Evolutionary conservation across 2,113 vertebrate species (phyloP).

Genomic region (Paratilapia polleni): DNA sequence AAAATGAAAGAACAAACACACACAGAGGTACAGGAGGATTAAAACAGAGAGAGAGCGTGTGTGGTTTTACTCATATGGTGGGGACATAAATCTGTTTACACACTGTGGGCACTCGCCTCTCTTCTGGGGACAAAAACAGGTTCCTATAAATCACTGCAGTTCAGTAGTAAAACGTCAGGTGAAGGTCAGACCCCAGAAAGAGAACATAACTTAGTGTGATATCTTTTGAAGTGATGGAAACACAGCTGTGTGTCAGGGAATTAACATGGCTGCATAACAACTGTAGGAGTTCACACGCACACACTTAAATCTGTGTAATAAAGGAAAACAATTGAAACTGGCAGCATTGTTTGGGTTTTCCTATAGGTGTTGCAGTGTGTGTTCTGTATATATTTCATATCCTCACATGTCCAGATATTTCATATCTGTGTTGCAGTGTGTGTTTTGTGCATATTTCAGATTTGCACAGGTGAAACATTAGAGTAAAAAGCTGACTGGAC

Average conservation of each 20-base stretch:
- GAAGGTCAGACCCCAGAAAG: constrained; percentile 9
- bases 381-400: background rate
- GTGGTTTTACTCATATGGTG: background rate
- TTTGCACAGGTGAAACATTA: fast-evolving
- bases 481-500: background rate
- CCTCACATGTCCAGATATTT: background rate
- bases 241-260: background rate
- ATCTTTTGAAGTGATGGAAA: background rate
- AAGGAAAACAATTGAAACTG: background rate
- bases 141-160: background rate
- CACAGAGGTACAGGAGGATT: background rate
- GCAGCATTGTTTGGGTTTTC: background rate
- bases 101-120: background rate
- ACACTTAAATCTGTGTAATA: background rate
- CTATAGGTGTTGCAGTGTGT: background rate
- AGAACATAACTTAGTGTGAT: background rate
- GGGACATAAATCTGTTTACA: background rate
- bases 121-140: background rate
- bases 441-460: background rate
- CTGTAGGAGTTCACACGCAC: background rate
- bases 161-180: background rate
- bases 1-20: constrained; percentile 1
- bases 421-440: background rate
- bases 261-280: background rate
- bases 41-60: background rate